phyloP scores from a whole-genome alignment of 2,797 vertebrate species.

The Propithecus deckenii region DNA sequence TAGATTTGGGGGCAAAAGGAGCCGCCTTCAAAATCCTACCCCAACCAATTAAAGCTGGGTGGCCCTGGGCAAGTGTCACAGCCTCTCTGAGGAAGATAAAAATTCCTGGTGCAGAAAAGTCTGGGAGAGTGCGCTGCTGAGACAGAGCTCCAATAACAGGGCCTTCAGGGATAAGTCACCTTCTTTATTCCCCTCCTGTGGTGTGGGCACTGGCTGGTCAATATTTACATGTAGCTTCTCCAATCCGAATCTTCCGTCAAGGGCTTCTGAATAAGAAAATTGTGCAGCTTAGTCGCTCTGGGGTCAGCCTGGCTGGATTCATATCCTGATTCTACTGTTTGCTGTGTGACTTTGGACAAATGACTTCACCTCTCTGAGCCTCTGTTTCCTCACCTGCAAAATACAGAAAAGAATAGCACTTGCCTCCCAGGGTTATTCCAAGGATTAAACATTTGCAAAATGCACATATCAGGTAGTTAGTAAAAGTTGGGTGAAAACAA shows the following conservation, averaged over 20 bases:
- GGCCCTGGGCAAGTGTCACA: background rate
- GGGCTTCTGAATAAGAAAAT: background rate
- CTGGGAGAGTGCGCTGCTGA: fast-evolving
- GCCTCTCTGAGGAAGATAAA: background rate
- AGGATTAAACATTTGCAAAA: background rate
- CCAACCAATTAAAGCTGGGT: background rate
- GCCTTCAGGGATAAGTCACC: background rate
- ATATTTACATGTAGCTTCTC: background rate
- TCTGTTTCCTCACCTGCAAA: background rate
- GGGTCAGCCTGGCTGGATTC: background rate
- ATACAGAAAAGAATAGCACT: background rate
- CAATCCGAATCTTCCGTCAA: background rate
- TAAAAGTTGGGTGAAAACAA: background rate
- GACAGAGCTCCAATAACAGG: background rate
- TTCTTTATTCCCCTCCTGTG: background rate
- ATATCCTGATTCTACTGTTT: background rate
- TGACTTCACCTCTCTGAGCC: background rate
- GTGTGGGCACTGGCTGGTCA: background rate
- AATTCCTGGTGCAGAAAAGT: background rate
- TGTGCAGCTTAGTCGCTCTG: background rate
- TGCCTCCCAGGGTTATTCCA: background rate
- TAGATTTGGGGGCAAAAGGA: background rate
- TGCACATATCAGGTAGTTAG: background rate
- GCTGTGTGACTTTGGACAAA: background rate
- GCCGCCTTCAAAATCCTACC: background rate